These are phyloP conservation scores for Podiceps cristatus DNA, from an alignment of 2,113 vertebrate genomes.

Conservation along the genomic window DNA sequence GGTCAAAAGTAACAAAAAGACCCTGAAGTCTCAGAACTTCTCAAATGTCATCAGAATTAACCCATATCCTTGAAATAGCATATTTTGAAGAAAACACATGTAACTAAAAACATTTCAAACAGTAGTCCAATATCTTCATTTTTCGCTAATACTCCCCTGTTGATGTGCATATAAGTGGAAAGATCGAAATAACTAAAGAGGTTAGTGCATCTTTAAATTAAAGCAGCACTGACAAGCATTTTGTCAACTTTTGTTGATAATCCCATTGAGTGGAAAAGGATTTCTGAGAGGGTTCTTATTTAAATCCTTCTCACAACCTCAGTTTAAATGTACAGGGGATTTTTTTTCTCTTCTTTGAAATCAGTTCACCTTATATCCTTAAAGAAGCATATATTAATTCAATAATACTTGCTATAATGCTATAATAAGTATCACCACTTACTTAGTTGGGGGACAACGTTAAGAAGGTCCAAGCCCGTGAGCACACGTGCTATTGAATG, in stretches of 20 bases:
- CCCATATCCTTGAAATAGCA: not conserved
- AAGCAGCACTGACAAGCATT: not conserved
- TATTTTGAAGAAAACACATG: not conserved
- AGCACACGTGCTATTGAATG: not conserved
- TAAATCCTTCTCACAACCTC: conserved; percentile 6
- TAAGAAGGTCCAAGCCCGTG: not conserved
- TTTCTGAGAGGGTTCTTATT: not conserved
- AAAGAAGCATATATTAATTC: not conserved
- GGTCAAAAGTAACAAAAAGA: not conserved
- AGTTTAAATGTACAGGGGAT: not conserved
- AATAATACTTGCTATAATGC: not conserved
- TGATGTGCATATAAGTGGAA: not conserved
- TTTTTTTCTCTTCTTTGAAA: conserved; percentile 25
- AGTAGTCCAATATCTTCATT: not conserved
- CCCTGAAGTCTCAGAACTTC: not conserved
- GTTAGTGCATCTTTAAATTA: not conserved
- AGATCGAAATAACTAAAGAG: not conserved
- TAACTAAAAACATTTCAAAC: not conserved
- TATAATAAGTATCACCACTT: not conserved
- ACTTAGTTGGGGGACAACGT: not conserved
- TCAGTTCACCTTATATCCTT: not conserved
- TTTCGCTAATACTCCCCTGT: not conserved
- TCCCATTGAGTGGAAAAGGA: not conserved
- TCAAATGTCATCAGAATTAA: not conserved
- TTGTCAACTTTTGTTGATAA: not conserved